Conservation (phyloP, 2,113 vertebrate species). For the Vulpes vulpes region DNA sequence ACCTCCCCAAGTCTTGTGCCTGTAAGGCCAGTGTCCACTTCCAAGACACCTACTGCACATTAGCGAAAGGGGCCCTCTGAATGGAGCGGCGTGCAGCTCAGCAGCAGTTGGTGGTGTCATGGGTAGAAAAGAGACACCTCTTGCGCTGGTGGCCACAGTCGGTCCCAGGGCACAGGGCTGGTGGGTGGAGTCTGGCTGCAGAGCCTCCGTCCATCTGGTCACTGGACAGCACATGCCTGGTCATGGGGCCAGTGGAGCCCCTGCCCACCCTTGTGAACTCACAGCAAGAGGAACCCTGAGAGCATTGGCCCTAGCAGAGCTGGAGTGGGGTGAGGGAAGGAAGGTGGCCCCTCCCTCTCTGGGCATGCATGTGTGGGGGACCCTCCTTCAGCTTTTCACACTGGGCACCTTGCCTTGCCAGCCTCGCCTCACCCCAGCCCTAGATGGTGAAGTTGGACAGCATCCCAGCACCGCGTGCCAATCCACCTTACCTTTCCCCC, state of each 20-base stretch:
- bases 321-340: no score
- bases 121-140: rapidly evolving
- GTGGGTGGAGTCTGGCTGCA: neutral
- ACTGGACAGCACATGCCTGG: rapidly evolving
- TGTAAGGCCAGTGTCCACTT: rapidly evolving
- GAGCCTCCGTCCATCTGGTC: no score
- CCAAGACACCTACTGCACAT: neutral
- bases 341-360: no score
- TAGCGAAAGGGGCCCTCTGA: neutral
- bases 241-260: neutral
- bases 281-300: neutral
- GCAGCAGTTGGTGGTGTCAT: rapidly evolving
- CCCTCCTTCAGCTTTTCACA: neutral
- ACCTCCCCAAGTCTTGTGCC: neutral
- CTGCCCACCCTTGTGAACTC: neutral
- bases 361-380: rapidly evolving
- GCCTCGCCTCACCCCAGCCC: neutral
- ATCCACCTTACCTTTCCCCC: neutral
- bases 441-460: neutral
- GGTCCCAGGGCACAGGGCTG: neutral
- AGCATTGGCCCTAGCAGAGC: rapidly evolving
- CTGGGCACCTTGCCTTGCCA: rapidly evolving
- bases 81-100: rapidly evolving
- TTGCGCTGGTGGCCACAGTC: rapidly evolving
- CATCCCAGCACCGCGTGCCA: neutral